Evolutionary conservation across 1,140 invertebrate genomes (phyloP), one percentile per base, ranked within the genome.

Genomic region (Drosophila asahinai): DNA sequence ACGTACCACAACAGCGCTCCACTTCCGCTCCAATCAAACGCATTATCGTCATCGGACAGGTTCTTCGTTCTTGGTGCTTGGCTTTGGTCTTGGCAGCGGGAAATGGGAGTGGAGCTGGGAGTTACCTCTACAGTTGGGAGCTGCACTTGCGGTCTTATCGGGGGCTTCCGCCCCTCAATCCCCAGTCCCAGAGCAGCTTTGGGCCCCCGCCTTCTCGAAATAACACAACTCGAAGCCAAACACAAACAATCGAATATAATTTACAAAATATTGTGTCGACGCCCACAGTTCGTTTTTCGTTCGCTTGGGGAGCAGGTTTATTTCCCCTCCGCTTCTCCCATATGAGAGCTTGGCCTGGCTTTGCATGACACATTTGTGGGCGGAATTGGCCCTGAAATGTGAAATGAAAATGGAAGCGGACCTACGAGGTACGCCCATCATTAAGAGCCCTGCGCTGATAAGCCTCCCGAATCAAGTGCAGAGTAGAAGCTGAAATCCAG

Each of bases 191-290:
- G 43, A 55, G 54, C 64, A 58, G 57, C 51, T 70, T 70, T 51
- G 42, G 38, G 33, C 38, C 52, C 54, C 66, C 64, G 6, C 25
- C 57, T 6, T 19, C 58, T 17, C 22, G 55, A 45, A 49, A 55
- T 71, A 70, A 73, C 25, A 47, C 25, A 67, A 67, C 47, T 55
- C 52, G 52, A 55, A 40, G 15, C 54, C 54, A 15, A 57, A 40
- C 54, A 57, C 51, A 71, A 83, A 80, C 77, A 84, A 84, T 89
- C 81, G 70, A 87, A 87, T 84, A 89, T 83, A 81, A 81, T 87
- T 68, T 62, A 89, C 81, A 81, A 89, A 87, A 89, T 87, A 87
- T 87, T 86, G 80, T 83, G 65, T 70, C 63, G 76, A 89, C 83
- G 83, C 83, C 83, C 84, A 87, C 83, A 72, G 68, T 79, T 57